Conservation (phyloP, 2,888 invertebrate genomes). For the Galerucella calmariensis region DNA sequence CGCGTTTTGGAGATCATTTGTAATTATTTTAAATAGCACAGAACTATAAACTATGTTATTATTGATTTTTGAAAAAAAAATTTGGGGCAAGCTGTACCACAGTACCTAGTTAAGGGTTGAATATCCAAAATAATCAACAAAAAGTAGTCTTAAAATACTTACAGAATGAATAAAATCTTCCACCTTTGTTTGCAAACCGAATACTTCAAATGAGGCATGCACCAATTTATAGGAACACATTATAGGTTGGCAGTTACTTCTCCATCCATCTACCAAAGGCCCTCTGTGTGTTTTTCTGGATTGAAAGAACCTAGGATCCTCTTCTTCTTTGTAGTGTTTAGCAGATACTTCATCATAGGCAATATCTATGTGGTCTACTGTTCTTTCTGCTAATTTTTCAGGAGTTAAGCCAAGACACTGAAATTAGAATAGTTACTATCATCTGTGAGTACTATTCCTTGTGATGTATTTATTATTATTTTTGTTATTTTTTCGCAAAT, state of each 20-base stretch:
- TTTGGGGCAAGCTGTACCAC: too few species aligned
- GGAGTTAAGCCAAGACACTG: conserved; percentile 80
- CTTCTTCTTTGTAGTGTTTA: conserved; percentile 89
- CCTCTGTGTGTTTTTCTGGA: conserved; percentile 86
- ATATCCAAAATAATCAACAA: too few species aligned
- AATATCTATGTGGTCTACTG: conserved; percentile 86
- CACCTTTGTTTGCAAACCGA: conserved; percentile 90
- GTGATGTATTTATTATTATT: too few species aligned
- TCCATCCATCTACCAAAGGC: conserved; percentile 87
- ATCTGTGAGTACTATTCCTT: too few species aligned
- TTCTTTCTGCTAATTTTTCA: conserved; percentile 78
- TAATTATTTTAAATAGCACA: too few species aligned
- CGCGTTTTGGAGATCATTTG: too few species aligned
- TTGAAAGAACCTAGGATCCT: conserved; percentile 87
- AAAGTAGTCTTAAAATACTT: conserved; percentile 49
- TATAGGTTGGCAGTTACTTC: conserved; percentile 77
- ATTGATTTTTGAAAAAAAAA: too few species aligned
- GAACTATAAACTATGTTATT: too few species aligned
- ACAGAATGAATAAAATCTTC: conserved; percentile 90
- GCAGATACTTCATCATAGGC: conserved; percentile 87
- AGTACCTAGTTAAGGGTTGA: too few species aligned
- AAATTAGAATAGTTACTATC: conserved; percentile 49
- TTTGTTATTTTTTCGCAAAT: too few species aligned
- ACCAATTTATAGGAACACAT: conserved; percentile 96
- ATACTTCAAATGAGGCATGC: conserved; percentile 88